Base-by-base conservation (phyloP, 2,113 vertebrate genomes). In the Orientallactaga bullata region DNA sequence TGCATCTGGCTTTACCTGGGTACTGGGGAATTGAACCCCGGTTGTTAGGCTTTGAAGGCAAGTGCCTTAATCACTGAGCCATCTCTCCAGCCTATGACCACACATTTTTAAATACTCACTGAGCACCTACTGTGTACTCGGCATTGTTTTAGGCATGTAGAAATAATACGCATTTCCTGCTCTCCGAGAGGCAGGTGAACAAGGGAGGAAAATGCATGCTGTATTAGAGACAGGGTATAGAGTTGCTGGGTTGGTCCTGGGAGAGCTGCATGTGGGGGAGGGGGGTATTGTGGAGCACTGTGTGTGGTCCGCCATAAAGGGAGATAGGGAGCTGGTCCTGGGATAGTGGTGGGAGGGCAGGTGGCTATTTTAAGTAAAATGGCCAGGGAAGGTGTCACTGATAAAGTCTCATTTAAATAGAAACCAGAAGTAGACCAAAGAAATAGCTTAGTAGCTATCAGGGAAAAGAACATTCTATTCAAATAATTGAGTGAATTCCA, bases 331-430 rank as follows among this genome's bases (percentile, higher is more conserved):
- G 85, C n/a, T 60, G 68, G 55, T 32, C 26, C 35, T 63, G 26
- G 37, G 71, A 32, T 35, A 30, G 58, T 18, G 1, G 2, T 3
- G 16, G 37, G 3, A 39, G 5, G 39, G 8, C 37, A 61, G 15
- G 73, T 60, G 95, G 66, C 68, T 92, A 35, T 95, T 96, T 92
- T 92, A 82, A 78, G 73, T 79, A 86, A 80, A 66, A 68, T 51
- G 35, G n/a, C 32, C 58, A 90, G 35, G 39, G 61, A 91, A 79
- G 84, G 37, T n/a, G 32, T 84, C 37, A 51, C 78, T 60, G 88
- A 94, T 84, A 79, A 77, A 30, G 74, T 94, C 88, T 61, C 68
- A 82, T 83, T 76, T 85, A 82, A 92, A 60, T 74, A 90, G 84
- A 94, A 84, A 82, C 68, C 60, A 85, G 65, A 92, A 84, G 51